phyloP scores from a whole-genome alignment of 2,797 vertebrate species.

The Myioborus miniatus region DNA sequence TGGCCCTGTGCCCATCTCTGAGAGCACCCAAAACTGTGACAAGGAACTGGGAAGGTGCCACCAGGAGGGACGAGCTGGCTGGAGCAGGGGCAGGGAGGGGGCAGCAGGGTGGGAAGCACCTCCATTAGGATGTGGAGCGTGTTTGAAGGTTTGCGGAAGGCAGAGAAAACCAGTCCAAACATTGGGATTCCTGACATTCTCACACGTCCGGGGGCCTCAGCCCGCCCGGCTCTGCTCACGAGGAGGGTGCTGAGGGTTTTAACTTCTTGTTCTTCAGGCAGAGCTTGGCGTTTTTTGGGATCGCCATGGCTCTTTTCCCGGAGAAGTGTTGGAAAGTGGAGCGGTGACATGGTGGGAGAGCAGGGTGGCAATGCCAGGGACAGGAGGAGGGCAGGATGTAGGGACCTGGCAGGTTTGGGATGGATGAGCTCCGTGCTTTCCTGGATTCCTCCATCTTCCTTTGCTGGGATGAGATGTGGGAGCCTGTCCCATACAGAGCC shows the following conservation, averaged over 20 bases:
- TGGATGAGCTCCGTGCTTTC: background rate
- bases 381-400: fast-evolving
- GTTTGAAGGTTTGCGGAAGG: conserved; percentile 57
- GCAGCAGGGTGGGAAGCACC: background rate
- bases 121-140: background rate
- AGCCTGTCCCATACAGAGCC: fast-evolving
- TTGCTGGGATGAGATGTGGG: background rate
- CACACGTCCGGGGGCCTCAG: conserved; percentile 81
- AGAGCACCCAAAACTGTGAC: background rate
- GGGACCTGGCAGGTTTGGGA: background rate
- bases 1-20: background rate
- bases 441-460: background rate
- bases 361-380: fast-evolving
- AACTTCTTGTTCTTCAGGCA: background rate
- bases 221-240: conserved; percentile 47
- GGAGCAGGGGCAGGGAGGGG: background rate
- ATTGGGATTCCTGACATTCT: conserved; percentile 89
- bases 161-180: conserved; percentile 80
- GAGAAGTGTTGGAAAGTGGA: background rate
- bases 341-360: fast-evolving
- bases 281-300: background rate
- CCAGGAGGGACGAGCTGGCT: fast-evolving
- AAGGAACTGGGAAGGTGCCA: background rate
- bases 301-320: background rate
- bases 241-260: background rate